Evolutionary conservation across 2,113 vertebrate species (phyloP).

Genomic region (Paraplagusia blochii): DNA sequence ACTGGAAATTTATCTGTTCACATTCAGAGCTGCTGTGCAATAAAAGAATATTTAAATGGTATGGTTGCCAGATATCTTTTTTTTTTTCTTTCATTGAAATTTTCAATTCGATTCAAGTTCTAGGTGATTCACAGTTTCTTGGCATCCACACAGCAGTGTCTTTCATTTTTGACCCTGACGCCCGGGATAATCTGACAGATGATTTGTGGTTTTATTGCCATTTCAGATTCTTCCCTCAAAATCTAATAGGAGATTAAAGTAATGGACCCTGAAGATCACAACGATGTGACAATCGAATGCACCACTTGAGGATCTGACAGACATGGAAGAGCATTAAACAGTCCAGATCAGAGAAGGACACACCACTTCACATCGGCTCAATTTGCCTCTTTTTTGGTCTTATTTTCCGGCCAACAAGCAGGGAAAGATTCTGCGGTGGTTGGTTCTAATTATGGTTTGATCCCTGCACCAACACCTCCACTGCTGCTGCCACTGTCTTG

Average conservation of each 20-base stretch:
- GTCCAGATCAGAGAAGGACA: not conserved
- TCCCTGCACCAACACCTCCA: not conserved
- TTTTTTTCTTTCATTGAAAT: constrained; percentile 1
- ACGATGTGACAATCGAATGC: constrained; percentile 9
- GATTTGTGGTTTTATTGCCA: not conserved
- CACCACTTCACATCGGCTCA: not conserved
- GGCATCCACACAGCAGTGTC: not conserved
- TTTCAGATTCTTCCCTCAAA: not conserved
- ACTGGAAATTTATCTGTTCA: constrained; percentile 33
- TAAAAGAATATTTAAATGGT: constrained; percentile 56
- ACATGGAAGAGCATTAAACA: constrained; percentile 18
- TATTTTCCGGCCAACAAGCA: not conserved
- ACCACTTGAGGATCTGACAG: constrained; percentile 3
- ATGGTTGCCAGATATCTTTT: constrained; percentile 10
- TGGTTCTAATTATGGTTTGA: constrained; percentile 10
- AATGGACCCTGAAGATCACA: not conserved
- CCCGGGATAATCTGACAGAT: not conserved
- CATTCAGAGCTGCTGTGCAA: constrained; percentile 58
- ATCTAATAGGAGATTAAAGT: not conserved
- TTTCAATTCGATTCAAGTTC: constrained; percentile 18
- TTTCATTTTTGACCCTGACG: not conserved
- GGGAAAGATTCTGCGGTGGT: constrained; percentile 1
- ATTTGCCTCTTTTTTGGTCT: not conserved
- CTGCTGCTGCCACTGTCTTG: not conserved
- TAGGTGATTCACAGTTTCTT: not conserved